A percentile compares a stretch with the other conserved stretches of the same genome.
These are phyloP conservation scores for Stramonita haemastoma DNA, from an alignment of 2,888 invertebrate genomes.

Conservation along the genomic window DNA sequence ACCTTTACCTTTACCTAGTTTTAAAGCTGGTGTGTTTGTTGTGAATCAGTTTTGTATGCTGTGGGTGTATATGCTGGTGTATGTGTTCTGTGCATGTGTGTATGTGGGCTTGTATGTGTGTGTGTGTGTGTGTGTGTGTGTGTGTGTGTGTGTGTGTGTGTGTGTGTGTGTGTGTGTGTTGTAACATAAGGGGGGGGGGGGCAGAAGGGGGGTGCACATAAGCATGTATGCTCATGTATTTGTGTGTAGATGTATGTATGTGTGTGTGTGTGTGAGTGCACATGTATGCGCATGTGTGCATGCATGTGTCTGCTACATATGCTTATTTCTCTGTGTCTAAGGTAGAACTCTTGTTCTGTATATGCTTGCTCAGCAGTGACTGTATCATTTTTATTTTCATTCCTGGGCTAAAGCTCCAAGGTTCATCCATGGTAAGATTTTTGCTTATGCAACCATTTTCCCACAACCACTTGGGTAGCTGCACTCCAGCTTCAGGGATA, in stretches of 20 bases:
- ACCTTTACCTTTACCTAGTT: no score
- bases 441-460: no score
- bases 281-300: background rate
- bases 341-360: background rate
- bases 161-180: background rate
- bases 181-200: no score
- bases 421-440: no score
- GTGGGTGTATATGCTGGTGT: no score
- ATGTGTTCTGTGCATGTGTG: background rate
- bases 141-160: conserved; percentile 2
- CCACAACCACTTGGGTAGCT: no score
- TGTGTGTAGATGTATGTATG: background rate
- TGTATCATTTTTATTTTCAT: no score
- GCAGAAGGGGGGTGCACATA: background rate
- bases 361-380: background rate
- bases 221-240: background rate
- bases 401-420: no score
- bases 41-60: no score
- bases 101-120: background rate
- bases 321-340: background rate
- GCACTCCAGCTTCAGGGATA: no score
- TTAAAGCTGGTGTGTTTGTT: no score
- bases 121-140: background rate
- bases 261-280: background rate
- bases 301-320: background rate